Evolutionary conservation across 2,888 invertebrate species (phyloP).

Genomic region (Nysson spinosus): DNA sequence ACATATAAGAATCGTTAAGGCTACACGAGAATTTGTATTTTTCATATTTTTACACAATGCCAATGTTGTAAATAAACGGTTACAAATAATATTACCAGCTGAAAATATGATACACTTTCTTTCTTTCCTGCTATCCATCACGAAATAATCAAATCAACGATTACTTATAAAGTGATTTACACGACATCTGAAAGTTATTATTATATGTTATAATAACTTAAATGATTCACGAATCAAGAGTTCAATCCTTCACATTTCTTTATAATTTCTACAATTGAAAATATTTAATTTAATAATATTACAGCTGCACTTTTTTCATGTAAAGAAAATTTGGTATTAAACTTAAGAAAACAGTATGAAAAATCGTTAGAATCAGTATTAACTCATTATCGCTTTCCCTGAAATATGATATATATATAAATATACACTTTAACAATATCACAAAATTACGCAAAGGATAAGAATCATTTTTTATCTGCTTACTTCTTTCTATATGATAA

Average conservation of each 20-base stretch:
- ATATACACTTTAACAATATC: conserved; percentile 54
- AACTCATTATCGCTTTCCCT: conserved; percentile 28
- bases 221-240: no score
- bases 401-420: conserved; percentile 39
- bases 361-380: conserved; percentile 38
- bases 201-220: conserved; percentile 45
- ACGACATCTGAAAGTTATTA: no score
- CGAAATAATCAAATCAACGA: conserved; percentile 66
- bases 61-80: conserved; percentile 45
- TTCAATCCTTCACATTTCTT: conserved; percentile 13
- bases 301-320: conserved; percentile 23
- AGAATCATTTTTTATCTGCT: conserved; percentile 47
- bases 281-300: conserved; percentile 26
- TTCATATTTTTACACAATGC: conserved; percentile 49
- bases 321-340: conserved; percentile 34
- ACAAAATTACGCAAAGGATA: conserved; percentile 52
- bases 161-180: conserved; percentile 58
- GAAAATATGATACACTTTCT: conserved; percentile 54
- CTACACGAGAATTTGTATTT: conserved; percentile 36
- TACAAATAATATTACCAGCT: conserved; percentile 37
- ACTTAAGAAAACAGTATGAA: conserved; percentile 33
- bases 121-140: conserved; percentile 50
- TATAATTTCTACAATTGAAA: conserved; percentile 35
- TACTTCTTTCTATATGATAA: conserved; percentile 56
- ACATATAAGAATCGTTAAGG: conserved; percentile 19